Evolutionary conservation across 1,140 invertebrate species (phyloP).

Genomic region (Meloidogyne floridensis): DNA sequence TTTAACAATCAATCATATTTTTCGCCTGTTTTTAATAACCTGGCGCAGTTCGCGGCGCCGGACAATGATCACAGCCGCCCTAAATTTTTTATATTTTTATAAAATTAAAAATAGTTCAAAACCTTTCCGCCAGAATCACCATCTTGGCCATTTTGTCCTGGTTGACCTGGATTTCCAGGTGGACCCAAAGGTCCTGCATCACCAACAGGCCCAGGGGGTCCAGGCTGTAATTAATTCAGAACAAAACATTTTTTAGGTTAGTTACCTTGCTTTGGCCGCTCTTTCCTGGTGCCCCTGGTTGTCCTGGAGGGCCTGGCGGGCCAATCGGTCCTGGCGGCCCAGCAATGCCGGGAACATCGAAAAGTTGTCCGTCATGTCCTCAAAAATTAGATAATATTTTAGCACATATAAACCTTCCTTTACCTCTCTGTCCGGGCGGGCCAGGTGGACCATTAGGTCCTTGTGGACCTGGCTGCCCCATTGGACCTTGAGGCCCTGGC

Average conservation of each 20-base stretch:
- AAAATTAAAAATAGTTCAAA: not conserved
- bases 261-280: slow-evolving; percentile 30
- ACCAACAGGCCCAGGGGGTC: slow-evolving; percentile 23
- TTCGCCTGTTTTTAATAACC: not conserved
- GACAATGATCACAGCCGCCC: not conserved
- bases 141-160: slow-evolving; percentile 38
- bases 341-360: slow-evolving; percentile 28
- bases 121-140: slow-evolving; percentile 35
- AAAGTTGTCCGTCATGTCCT: slow-evolving; percentile 29
- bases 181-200: slow-evolving; percentile 30
- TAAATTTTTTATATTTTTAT: not conserved
- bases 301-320: slow-evolving; percentile 36
- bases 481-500: slow-evolving; percentile 23
- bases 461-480: slow-evolving; percentile 32
- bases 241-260: not conserved
- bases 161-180: slow-evolving; percentile 41
- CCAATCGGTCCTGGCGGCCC: slow-evolving; percentile 32
- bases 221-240: slow-evolving; percentile 22
- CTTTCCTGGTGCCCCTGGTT: slow-evolving; percentile 19
- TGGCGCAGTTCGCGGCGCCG: not conserved
- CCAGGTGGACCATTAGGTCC: slow-evolving; percentile 36
- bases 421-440: slow-evolving; percentile 33
- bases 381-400: not conserved
- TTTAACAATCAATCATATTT: not conserved
- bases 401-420: not conserved